Conservation (phyloP, 2,888 invertebrate species). For the Melanostoma mellinum region DNA sequence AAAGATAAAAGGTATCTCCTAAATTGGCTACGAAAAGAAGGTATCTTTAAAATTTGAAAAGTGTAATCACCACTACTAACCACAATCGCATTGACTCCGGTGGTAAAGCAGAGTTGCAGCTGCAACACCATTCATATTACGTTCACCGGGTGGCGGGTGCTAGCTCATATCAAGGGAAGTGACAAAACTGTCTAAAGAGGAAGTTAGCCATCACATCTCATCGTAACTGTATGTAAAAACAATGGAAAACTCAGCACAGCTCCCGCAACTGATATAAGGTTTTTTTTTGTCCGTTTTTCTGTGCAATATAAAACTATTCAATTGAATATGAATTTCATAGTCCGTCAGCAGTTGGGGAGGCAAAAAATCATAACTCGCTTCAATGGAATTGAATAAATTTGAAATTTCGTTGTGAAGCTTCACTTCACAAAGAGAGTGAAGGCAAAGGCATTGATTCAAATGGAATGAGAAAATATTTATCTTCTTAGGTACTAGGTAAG, state of each 20-base stretch:
- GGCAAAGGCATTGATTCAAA: background rate
- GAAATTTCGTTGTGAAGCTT: slow-evolving; percentile 29
- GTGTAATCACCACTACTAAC: background rate
- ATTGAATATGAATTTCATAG: slow-evolving; percentile 18
- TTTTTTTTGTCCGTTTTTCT: slow-evolving; percentile 13
- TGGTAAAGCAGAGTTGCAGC: too few relatives aligned
- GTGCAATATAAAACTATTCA: slow-evolving; percentile 17
- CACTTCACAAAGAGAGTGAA: background rate
- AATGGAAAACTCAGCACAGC: slow-evolving; percentile 13
- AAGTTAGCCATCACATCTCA: slow-evolving; percentile 46
- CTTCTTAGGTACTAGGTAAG: background rate
- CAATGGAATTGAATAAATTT: slow-evolving; percentile 57
- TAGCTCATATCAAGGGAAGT: slow-evolving; percentile 14
- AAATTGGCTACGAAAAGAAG: slow-evolving; percentile 6
- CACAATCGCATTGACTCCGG: background rate
- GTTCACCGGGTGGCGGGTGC: background rate
- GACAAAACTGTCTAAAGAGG: slow-evolving; percentile 57
- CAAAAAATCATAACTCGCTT: slow-evolving; percentile 43
- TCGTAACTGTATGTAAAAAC: slow-evolving; percentile 2
- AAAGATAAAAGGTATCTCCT: slow-evolving; percentile 25
- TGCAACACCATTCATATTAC: background rate
- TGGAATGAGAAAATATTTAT: background rate
- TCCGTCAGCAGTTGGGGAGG: slow-evolving; percentile 20
- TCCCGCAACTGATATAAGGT: slow-evolving; percentile 22
- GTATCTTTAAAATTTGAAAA: slow-evolving; percentile 37